Base-by-base conservation (phyloP, 1,140 invertebrate species). In the Limonius californicus region DNA sequence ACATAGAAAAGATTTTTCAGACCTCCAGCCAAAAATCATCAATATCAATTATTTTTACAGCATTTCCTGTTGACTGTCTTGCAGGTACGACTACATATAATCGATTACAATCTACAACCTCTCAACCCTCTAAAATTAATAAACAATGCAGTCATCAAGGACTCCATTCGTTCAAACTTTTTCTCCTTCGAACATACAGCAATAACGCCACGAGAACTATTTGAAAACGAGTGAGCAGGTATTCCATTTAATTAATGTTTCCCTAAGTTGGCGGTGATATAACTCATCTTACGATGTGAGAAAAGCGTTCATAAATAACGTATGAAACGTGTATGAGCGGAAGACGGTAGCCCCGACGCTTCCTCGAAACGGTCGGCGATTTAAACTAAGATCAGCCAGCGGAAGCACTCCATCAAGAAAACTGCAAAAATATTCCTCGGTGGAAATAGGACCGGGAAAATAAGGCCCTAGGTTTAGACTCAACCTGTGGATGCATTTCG, bases 291-390 rank as follows among this genome's bases (percentile, higher is more conserved):
- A 27, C 16, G 39, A 59, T 59, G 39, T 59, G 57, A 42, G 57
- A 59, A 47, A 16, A 21, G 42, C 3, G 11, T 43, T 53, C 54
- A 55, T 61, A 61, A 61, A 61, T 61, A 61, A 61, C 53, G 54
- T 50, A 61, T 32, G 59, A 54, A 45, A 54, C 50, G 42, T 32
- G 57, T 23, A 59, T 32, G 57, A 59, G 57, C 32, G 58, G 58
- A 59, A 59, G 32, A 30, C 43, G 35, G 56, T 58, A 58, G 32
- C 56, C 14, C 11, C 2, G 27, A 42, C 32, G 3, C 12, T 59
- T 50, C 47, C 39, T 47, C 39, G 3, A 21, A 20, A 45, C 20
- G 57, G 45, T 47, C 57, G 57, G 11, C 58, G 58, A 18, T 59
- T 59, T 45, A 45, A 59, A 59, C 57, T 54, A 50, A 50, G 45